phyloP scores from a whole-genome alignment of 2,888 invertebrate genomes.

The Ramazzottius varieornatus region DNA sequence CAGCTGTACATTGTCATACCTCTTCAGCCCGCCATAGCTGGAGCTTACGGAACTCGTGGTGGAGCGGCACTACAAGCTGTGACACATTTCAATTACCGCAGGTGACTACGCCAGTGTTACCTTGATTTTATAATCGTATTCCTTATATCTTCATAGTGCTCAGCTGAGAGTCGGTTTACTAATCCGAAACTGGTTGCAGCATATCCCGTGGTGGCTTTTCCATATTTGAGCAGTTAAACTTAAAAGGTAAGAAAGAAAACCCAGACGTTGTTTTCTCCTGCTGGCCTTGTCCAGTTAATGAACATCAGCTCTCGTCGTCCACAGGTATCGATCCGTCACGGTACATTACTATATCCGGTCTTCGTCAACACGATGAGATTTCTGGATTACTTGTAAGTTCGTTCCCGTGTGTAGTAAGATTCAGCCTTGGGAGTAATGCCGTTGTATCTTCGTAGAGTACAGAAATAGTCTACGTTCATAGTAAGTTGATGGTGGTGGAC shows the following conservation, averaged over 20 bases:
- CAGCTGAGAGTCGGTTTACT: no score
- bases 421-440: no score
- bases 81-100: not conserved
- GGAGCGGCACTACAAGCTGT: not conserved
- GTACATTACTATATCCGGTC: not conserved
- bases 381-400: not conserved
- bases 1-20: conserved; percentile 18
- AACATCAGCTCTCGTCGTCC: no score
- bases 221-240: not conserved
- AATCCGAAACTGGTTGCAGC: no score
- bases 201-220: no score
- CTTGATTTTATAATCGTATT: not conserved
- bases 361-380: not conserved
- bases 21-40: conserved; percentile 13
- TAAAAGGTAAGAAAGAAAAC: not conserved
- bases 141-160: no score
- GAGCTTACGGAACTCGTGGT: conserved; percentile 16
- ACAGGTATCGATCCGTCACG: not conserved
- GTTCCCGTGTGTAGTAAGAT: no score
- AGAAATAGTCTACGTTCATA: conserved; percentile 25
- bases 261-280: not conserved
- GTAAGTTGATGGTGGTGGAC: conserved; percentile 24
- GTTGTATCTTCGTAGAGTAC: conserved; percentile 21
- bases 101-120: not conserved
- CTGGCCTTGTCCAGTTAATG: no score